Evolutionary conservation across 2,888 invertebrate genomes (phyloP).

Genomic region (Psylliodes chrysocephalus): DNA sequence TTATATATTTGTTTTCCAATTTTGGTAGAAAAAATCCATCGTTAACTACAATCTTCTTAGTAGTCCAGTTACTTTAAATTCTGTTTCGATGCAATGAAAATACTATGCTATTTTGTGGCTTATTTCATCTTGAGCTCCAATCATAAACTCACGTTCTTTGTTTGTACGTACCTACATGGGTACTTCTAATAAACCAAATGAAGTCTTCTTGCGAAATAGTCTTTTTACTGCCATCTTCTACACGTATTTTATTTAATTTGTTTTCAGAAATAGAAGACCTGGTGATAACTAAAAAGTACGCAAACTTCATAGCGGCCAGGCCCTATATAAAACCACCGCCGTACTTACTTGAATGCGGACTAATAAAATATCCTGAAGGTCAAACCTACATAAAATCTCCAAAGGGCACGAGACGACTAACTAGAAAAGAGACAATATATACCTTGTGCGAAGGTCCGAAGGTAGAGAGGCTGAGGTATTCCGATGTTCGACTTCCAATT

Average conservation of each 20-base stretch:
- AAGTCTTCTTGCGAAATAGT: no score
- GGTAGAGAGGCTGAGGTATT: not conserved
- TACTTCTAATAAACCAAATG: no score
- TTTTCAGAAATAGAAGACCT: not conserved
- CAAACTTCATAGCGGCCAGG: not conserved
- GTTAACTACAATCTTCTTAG: no score
- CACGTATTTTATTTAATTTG: not conserved
- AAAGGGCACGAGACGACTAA: not conserved
- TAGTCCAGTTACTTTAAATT: no score
- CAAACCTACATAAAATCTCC: not conserved
- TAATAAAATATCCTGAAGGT: not conserved
- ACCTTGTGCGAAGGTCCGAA: not conserved
- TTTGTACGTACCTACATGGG: no score
- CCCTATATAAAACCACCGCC: constrained; percentile 2
- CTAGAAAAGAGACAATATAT: not conserved
- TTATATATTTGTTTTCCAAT: no score
- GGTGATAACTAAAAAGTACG: constrained; percentile 2
- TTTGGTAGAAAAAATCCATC: no score
- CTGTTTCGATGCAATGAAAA: no score
- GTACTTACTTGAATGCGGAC: not conserved
- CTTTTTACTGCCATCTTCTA: not conserved
- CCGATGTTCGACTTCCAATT: no score
- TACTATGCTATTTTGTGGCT: no score
- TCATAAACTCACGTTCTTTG: no score
- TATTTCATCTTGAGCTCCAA: no score